Evolutionary conservation across 1,140 invertebrate species (phyloP).

Genomic region (Hydropsyche tenuis): DNA sequence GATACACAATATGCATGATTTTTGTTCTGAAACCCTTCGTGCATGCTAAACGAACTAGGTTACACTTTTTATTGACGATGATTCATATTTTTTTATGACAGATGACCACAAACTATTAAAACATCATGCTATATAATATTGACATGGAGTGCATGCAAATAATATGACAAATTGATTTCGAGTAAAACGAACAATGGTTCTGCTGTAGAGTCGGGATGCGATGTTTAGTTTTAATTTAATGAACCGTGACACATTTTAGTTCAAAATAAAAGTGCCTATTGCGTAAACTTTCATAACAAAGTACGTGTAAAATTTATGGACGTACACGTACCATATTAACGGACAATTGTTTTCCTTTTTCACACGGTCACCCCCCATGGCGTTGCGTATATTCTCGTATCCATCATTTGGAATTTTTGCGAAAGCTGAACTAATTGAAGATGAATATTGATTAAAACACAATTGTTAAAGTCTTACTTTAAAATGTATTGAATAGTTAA

Average conservation of each 20-base stretch:
- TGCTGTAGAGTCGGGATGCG: no score
- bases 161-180: no score
- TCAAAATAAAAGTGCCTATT: slow-evolving; percentile 3
- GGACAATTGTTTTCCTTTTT: slow-evolving; percentile 10
- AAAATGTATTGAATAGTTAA: no score
- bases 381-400: background rate
- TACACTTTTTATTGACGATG: background rate
- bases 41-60: slow-evolving; percentile 9
- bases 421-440: no score
- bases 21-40: slow-evolving; percentile 11
- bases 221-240: background rate
- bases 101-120: no score
- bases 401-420: background rate
- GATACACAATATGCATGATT: slow-evolving; percentile 19
- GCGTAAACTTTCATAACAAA: slow-evolving; percentile 18
- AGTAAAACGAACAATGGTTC: no score
- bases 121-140: no score
- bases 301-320: slow-evolving; percentile 8
- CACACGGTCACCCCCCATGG: slow-evolving; percentile 2
- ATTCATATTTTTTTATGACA: background rate
- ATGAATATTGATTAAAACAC: no score
- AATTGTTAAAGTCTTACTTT: no score
- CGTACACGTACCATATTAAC: slow-evolving; percentile 2
- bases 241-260: slow-evolving; percentile 12
- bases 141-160: no score